Base-by-base conservation (phyloP, 2,797 vertebrate species). In the Sebastes hubbsi region DNA sequence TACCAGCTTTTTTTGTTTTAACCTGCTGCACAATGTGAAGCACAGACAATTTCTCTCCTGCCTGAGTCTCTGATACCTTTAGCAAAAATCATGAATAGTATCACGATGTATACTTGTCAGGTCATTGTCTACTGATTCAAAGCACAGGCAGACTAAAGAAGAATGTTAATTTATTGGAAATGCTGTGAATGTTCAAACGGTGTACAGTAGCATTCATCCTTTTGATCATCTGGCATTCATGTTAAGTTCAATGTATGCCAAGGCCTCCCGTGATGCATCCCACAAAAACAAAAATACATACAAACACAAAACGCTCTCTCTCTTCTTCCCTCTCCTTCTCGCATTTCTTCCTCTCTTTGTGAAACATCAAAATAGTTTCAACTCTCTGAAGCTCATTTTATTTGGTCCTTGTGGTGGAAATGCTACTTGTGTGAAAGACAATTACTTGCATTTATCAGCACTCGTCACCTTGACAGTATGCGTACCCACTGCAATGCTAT, bases 151-250 rank as follows among this genome's bases (percentile, higher is more conserved):
- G n/a, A 74, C 65, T 73, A 85, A 83, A 89, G 62, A 74, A 85
- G 79, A 52, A 86, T 88, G 87, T 69, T 89, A 86, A 90, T 90
- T 82, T 85, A 88, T 67, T 88, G 79, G 63, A 85, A 88, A 88
- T 13, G 32, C 78, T 46, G 46, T 69, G 65, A 83, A 88, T 84
- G 82, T 92, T 92, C 86, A 91, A 90, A 90, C 79, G 2, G 32
- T 60, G 24, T 79, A 24, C 58, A 61, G 76, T 74, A 78, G 77
- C 68, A 46, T 88, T 88, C 80, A 73, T 82, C 67, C 85, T 88
- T 93, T 94, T 94, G 91, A 94, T 94, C 91, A 92, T 90, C 80
- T 66, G 55, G 78, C 74, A 78, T 88, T 88, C 68, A 75, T 85
- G 85, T 90, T 82, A 76, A 77, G 63, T 87, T 86, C 61, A 78